Evolutionary conservation across 2,888 invertebrate genomes (phyloP).

Genomic region (Drosophila subsilvestris): DNA sequence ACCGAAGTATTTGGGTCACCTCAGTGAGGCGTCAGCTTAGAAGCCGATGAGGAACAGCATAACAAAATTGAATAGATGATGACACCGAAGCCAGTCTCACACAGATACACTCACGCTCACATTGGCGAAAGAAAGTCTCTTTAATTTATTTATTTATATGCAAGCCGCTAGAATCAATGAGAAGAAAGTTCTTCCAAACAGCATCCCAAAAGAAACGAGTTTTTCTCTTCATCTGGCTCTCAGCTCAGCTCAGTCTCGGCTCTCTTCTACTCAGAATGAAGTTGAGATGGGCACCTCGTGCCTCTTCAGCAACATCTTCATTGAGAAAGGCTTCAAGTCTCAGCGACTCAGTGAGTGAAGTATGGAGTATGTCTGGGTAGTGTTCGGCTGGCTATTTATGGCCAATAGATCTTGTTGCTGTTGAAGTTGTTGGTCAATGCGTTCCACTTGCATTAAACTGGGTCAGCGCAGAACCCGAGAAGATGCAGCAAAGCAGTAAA

Average conservation of each 20-base stretch:
- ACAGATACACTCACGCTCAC: constrained; percentile 34
- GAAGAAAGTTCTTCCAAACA: constrained; percentile 70
- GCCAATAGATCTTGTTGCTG: constrained; percentile 53
- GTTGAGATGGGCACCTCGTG: neutral
- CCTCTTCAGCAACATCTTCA: constrained; percentile 21
- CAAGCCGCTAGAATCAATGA: constrained; percentile 72
- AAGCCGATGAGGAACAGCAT: constrained; percentile 34
- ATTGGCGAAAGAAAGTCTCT: constrained; percentile 63
- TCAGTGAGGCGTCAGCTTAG: constrained; percentile 38
- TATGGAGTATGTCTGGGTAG: constrained; percentile 10
- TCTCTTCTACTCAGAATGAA: constrained; percentile 35
- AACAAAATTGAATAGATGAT: constrained; percentile 57
- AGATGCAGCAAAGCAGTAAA: constrained; percentile 25
- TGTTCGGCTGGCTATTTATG: constrained; percentile 63
- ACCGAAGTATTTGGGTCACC: constrained; percentile 70
- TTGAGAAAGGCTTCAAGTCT: constrained; percentile 31
- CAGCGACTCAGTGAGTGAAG: constrained; percentile 39
- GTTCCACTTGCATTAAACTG: constrained; percentile 82
- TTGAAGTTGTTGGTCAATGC: constrained; percentile 69
- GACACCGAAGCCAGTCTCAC: constrained; percentile 56
- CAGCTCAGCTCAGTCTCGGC: neutral
- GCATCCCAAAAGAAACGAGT: constrained; percentile 65
- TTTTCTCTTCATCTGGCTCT: constrained; percentile 11
- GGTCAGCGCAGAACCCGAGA: constrained; percentile 67
- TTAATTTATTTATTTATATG: constrained; percentile 75